Base-by-base conservation (phyloP, 1,140 invertebrate species). In the Scaptomyza hsui region DNA sequence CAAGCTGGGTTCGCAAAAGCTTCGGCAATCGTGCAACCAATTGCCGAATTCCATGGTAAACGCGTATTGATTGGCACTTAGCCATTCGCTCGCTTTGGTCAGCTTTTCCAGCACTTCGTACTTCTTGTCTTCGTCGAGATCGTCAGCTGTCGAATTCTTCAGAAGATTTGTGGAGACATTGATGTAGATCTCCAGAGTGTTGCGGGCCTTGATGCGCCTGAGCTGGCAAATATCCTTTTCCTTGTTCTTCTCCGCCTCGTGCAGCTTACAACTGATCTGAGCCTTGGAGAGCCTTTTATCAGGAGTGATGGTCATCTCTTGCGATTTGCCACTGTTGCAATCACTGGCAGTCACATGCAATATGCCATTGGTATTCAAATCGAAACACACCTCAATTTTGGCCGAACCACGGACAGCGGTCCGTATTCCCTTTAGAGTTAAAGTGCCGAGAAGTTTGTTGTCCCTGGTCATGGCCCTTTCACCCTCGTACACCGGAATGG, bases 261-360 rank as follows among this genome's bases (percentile, higher is more conserved):
- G 91, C 9, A 99, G 93, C 98, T 99, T 99, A 26, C 95, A 93
- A 78, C 98, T 97, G 75, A 99, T 99, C 78, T 99, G 97, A 19
- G 96, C 95, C 89, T 98, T 97, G 18, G 94, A 95, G 16, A 97
- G 94, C 2, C 97, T 97, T 90, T 98, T 98, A 88, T 99, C 97
- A 85, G 99, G 99, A 18, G 96, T 97, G 59, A 98, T 98, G 21
- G 96, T 95, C 61, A 96, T 96, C 75, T 94, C 94, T 81, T 97
- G 95, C 1, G 94, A 94, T 59, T 94, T 95, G 15, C 96, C 96
- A 2, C 95, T 96, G 59, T 95, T 95, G 72, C 92, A 94, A 71
- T 97, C 96, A 82, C 94, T 94, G 6, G 96, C 96, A 2, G 94
- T 95, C 0, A 97, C 96, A 88, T 96, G 95, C 0, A 97, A 81